Evolutionary conservation across 2,888 invertebrate species (phyloP).

Genomic region (Lithophane semibrunnea): DNA sequence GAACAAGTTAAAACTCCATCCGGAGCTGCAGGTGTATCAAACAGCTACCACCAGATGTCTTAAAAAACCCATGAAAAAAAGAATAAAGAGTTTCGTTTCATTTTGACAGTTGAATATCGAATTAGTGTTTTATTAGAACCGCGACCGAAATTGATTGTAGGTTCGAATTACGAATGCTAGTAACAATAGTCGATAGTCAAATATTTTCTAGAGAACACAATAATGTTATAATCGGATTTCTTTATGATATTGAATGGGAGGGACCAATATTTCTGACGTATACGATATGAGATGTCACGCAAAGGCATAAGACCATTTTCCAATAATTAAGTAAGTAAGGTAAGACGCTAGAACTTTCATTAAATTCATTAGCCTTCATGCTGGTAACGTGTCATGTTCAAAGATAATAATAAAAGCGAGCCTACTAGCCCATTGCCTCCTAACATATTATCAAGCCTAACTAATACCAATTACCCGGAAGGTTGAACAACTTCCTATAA

Average conservation of each 20-base stretch:
- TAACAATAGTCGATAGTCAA: constrained; percentile 2
- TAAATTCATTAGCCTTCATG: neutral
- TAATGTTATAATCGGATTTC: neutral
- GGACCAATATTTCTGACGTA: neutral
- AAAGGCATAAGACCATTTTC: neutral
- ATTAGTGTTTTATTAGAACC: constrained; percentile 10
- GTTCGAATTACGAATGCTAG: constrained; percentile 39
- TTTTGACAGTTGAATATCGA: constrained; percentile 51
- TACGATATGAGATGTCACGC: neutral
- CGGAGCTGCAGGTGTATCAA: constrained; percentile 62
- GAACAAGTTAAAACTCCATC: constrained; percentile 59
- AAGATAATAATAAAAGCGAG: neutral
- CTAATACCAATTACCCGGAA: constrained; percentile 42
- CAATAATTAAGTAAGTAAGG: too few relatives aligned
- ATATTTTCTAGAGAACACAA: constrained; percentile 8
- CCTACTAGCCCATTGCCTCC: neutral
- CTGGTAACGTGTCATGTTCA: neutral
- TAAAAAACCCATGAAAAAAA: constrained; percentile 26
- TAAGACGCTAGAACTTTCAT: neutral
- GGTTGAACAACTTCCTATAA: constrained; percentile 45
- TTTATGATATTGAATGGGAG: neutral
- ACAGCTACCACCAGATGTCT: constrained; percentile 54
- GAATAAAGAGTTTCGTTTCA: constrained; percentile 26
- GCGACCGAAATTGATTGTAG: constrained; percentile 18
- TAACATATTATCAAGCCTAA: constrained; percentile 22